Conservation (phyloP, 2,888 invertebrate species). For the Dryobotodes eremita region DNA sequence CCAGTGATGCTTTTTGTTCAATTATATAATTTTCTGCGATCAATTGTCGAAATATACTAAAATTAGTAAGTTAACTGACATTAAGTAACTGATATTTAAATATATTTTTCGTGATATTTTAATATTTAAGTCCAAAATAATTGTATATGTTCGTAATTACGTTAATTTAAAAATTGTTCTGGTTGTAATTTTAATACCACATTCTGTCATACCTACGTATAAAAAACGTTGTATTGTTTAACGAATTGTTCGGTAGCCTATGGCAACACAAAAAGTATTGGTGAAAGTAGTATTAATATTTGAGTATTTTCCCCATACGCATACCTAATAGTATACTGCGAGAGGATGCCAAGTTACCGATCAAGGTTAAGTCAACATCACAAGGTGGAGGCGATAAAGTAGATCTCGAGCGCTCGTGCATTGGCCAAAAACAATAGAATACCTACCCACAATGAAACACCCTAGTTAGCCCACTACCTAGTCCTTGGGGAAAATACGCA, state of each 20-base stretch:
- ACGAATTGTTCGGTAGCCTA: background rate
- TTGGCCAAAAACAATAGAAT: background rate
- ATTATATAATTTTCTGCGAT: no score
- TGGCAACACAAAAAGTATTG: constrained; percentile 4
- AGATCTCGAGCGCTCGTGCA: background rate
- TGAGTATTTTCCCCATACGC: constrained; percentile 7
- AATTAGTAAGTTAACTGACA: no score
- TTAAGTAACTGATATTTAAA: no score
- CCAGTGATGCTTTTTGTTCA: no score
- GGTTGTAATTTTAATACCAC: background rate
- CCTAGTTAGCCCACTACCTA: no score
- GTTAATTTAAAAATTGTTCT: no score
- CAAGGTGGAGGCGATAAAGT: background rate
- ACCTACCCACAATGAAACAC: no score
- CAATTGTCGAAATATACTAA: no score
- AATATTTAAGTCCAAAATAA: no score
- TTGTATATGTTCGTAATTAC: no score
- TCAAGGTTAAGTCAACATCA: background rate
- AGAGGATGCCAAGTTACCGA: background rate
- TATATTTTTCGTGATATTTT: no score
- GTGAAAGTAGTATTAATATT: constrained; percentile 17
- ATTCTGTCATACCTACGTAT: constrained; percentile 1
- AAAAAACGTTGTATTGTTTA: background rate
- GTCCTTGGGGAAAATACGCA: no score
- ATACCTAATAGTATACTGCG: background rate